Conservation (phyloP, 2,888 invertebrate species). For the Thecophora atra region DNA sequence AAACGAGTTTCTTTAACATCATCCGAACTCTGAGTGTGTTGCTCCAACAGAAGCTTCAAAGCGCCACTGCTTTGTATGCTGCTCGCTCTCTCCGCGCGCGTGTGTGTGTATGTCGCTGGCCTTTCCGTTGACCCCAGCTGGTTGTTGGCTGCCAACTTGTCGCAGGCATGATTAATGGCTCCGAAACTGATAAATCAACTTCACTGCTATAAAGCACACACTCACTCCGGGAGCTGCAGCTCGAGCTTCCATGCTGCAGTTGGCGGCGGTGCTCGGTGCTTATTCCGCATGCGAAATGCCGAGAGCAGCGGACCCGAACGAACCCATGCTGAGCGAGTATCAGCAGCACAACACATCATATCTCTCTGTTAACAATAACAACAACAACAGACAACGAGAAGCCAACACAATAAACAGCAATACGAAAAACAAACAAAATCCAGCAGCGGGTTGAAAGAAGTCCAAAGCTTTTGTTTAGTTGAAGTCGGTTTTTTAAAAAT, state of each 20-base stretch:
- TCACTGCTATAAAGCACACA: slow-evolving; percentile 55
- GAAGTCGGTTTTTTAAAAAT: no score
- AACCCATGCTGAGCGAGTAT: slow-evolving; percentile 11
- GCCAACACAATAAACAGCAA: not conserved
- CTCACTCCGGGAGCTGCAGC: slow-evolving; percentile 33
- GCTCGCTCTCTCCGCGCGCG: not conserved
- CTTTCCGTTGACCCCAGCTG: slow-evolving; percentile 53
- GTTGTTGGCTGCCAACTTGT: slow-evolving; percentile 59
- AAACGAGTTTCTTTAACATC: not conserved
- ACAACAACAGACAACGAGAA: slow-evolving; percentile 16
- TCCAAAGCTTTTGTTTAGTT: not conserved
- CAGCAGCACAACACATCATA: slow-evolving; percentile 30
- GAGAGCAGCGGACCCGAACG: not conserved
- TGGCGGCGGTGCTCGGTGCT: not conserved
- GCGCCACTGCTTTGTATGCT: slow-evolving; percentile 13
- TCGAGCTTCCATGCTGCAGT: not conserved
- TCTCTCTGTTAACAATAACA: slow-evolving; percentile 12
- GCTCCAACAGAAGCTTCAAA: not conserved
- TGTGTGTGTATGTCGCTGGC: not conserved
- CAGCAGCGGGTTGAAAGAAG: not conserved
- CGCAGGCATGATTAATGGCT: slow-evolving; percentile 60
- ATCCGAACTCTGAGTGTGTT: not conserved
- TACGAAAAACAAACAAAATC: not conserved
- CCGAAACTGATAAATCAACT: slow-evolving; percentile 61
- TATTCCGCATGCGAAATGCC: not conserved